Base-by-base conservation (phyloP, 2,797 vertebrate genomes). In the Chaenodraco wilsoni region DNA sequence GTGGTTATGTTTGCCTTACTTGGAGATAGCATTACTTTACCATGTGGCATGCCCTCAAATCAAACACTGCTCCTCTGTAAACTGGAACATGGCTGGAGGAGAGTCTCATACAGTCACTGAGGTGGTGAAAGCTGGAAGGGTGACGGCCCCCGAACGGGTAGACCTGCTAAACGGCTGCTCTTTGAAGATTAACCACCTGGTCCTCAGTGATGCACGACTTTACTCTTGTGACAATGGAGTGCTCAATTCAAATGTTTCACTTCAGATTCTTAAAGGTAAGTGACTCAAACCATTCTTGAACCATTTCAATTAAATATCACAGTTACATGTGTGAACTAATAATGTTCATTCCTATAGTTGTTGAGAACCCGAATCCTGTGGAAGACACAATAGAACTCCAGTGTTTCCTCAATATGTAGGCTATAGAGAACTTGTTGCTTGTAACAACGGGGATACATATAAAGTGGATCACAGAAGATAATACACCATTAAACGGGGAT, bases 151-250 rank as follows among this genome's bases (percentile, higher is more conserved):
- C 48, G 49, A 43, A 54, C 5, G 72, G 17, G 3, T 81, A 0
- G n/a, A 0, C 6, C 44, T 92, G 54, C 69, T 50, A 2, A 51
- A 17, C 17, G 73, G 88, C 81, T 93, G 92, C 65, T 91, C 89
- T 21, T 82, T 93, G 68, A 9, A 67, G 27, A 89, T 93, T 0
- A 6, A 68, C 45, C 49, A 65, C 17, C 61, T 89, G 37, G 15
- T 1, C 0, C 44, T 16, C 0, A 0, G 44, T 1, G 84, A 90
- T 55, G 87, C 88, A 11, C 71, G 13, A 2, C 1, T 31, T 41
- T 91, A 92, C 73, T 65, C n/a, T 0, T 91, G 91, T 75, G 1
- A 67, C 9, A 74, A 57, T 52, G 84, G 72, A 61, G 7, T 3
- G 0, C 43, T 41, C 15, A 77, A 12, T 62, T 79, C 81, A 49